A percentile compares a stretch with the other conserved stretches of the same genome.
phyloP scores from a whole-genome alignment of 2,113 vertebrate genomes.

The Solea solea region DNA sequence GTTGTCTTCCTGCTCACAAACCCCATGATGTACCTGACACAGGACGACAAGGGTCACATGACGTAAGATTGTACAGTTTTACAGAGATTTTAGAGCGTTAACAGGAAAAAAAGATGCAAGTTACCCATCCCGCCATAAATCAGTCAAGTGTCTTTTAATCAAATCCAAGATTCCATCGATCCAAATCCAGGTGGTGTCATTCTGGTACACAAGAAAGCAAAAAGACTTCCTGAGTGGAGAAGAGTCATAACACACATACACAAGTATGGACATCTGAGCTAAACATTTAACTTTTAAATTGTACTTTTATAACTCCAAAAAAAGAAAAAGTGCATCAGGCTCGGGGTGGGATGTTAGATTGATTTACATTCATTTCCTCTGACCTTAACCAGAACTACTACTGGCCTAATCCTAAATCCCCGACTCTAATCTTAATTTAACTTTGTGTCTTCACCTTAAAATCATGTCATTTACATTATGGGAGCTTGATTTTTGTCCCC shows the following conservation, averaged over 20 bases:
- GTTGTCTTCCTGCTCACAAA: conserved; percentile 90
- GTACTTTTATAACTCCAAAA: too few species aligned
- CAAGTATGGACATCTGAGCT: not conserved
- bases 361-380: too few species aligned
- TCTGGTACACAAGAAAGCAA: conserved; percentile 69
- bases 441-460: too few species aligned
- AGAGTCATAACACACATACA: not conserved
- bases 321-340: too few species aligned
- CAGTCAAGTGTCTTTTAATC: conserved; percentile 89
- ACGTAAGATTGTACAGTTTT: not conserved
- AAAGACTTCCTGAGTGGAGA: not conserved
- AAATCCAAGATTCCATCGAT: conserved; percentile 93
- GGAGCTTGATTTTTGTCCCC: too few species aligned
- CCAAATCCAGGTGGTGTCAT: conserved; percentile 91
- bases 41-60: too few species aligned
- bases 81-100: not conserved
- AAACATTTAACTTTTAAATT: too few species aligned
- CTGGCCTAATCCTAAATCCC: too few species aligned
- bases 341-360: too few species aligned
- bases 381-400: too few species aligned
- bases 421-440: too few species aligned
- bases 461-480: too few species aligned
- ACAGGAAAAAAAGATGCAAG: conserved; percentile 13
- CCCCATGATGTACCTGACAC: conserved; percentile 88
- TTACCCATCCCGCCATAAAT: conserved; percentile 94